These are phyloP conservation scores for Eupithecia tripunctaria DNA, from an alignment of 2,888 invertebrate genomes.

Conservation along the genomic window DNA sequence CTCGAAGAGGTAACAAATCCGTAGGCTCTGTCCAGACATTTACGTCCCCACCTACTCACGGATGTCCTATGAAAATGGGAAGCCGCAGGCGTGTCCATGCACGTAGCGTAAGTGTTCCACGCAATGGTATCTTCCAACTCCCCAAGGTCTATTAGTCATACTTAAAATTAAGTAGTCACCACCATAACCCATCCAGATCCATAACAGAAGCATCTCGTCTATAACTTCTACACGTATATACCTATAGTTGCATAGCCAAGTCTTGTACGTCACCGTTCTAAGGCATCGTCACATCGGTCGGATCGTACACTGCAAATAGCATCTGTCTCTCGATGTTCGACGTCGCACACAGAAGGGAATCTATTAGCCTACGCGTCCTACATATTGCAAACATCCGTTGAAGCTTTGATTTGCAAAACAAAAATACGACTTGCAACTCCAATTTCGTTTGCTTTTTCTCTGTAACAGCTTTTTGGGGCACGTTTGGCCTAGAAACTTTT, in stretches of 20 bases:
- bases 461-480: conserved; percentile 5
- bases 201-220: not conserved
- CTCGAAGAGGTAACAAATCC: no score
- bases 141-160: not conserved
- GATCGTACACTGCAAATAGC: conserved; percentile 19
- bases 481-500: conserved; percentile 17
- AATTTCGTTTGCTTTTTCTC: conserved; percentile 13
- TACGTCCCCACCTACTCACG: not conserved
- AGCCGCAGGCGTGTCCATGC: not conserved
- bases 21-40: not conserved
- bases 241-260: not conserved
- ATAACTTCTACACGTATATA: not conserved
- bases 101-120: not conserved
- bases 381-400: conserved; percentile 33
- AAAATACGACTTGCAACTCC: conserved; percentile 20
- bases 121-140: not conserved
- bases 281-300: not conserved
- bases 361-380: conserved; percentile 44
- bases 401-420: conserved; percentile 31
- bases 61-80: not conserved
- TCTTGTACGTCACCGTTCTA: not conserved
- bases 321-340: not conserved
- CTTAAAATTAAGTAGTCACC: not conserved
- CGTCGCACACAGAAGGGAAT: conserved; percentile 43
- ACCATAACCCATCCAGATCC: not conserved